Conservation (phyloP, 1,140 invertebrate genomes). For the Coenobita brevimanus region DNA sequence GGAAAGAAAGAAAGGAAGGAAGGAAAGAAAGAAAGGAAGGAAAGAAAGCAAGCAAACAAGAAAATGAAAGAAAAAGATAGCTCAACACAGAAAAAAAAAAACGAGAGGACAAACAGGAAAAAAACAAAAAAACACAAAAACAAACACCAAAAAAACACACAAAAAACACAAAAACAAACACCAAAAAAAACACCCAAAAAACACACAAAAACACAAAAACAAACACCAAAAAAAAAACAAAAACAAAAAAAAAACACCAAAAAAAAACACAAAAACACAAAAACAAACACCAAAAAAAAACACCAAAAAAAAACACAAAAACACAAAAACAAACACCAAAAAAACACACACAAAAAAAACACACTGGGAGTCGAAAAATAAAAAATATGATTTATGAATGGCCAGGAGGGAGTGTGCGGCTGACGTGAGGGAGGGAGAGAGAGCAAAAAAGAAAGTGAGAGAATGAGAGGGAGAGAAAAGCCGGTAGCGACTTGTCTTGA, state of each 20-base stretch:
- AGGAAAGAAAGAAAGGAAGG: neutral
- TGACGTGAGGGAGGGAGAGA: constrained; percentile 41
- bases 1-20: neutral
- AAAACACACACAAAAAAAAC: neutral
- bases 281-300: neutral
- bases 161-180: neutral
- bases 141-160: no score
- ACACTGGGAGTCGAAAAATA: constrained; percentile 34
- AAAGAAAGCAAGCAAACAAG: no score
- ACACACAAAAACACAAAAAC: neutral
- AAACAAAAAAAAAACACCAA: neutral
- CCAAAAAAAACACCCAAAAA: neutral
- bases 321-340: constrained; percentile 12
- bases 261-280: neutral
- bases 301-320: constrained; percentile 21
- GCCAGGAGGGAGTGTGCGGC: constrained; percentile 46
- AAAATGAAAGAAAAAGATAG: neutral
- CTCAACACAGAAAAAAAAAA: neutral
- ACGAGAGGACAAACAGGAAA: neutral
- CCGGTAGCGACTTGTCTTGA: constrained; percentile 18
- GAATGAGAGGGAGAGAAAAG: neutral
- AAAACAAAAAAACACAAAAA: no score
- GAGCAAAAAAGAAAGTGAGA: neutral
- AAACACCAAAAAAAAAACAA: neutral
- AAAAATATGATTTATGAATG: constrained; percentile 65